Evolutionary conservation across 2,113 vertebrate genomes (phyloP), one percentile per base, ranked within the genome.

Genomic region (Chaetura pelagica): DNA sequence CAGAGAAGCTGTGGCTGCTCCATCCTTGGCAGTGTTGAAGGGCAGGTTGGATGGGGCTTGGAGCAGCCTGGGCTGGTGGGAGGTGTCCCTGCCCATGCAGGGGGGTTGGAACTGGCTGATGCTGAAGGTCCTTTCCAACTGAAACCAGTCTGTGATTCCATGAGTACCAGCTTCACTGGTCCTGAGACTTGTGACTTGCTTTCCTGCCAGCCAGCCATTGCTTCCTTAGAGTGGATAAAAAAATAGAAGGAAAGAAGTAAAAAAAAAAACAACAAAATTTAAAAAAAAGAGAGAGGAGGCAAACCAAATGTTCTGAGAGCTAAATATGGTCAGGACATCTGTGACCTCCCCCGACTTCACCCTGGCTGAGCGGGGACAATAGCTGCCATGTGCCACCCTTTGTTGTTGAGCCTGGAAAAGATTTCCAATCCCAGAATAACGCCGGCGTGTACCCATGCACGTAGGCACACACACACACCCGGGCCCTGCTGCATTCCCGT

Each of bases 291-390:
- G 67, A 49, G 5, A 19, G 48, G 13, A 63, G 40, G 54, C 54
- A 86, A 94, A 89, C 85, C 90, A 95, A 95, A 94, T 84, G 52
- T 84, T 93, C 88, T 92, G 86, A 72, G 57, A 94, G 92, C 93
- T 96, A 96, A 96, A 96, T 95, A 95, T 94, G 94, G 96, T 75
- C 93, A 96, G 93, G 92, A 96, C 90, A 95, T 90, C 83, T 96
- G 90, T 97, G 96, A 96, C 91, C 95, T 97, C 96, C 95, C 80
- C 83, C 18, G 2, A 61, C 83, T 96, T 96, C 90, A 86, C 88
- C 88, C 92, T 89, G 76, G 90, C 85, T 92, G 94, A 94, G 86
- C 17, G 1, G 66, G 90, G 94, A 97, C 93, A 97, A 96, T 95
- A 92, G 92, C 74, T 94, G 84, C 91, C 94, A 93, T 93, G 93